Percentiles rank a stretch among this genome's conserved stretches.
Evolutionary conservation across 1,140 invertebrate genomes (phyloP).

Genomic region (Melipona quadrifasciata): DNA sequence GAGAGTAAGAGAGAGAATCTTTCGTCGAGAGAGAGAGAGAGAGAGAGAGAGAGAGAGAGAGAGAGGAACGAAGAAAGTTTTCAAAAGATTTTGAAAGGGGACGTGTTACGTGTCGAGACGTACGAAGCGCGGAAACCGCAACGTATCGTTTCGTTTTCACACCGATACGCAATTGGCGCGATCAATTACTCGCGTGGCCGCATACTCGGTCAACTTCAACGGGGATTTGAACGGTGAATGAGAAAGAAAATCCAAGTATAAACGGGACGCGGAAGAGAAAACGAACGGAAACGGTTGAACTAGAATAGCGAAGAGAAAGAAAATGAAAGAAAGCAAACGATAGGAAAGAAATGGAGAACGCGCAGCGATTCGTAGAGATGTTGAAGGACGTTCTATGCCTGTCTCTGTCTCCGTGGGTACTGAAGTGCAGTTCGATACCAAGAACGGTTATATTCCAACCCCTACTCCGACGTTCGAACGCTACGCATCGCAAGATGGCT

Average conservation of each 20-base stretch:
- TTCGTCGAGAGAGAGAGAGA: no score
- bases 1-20: no score
- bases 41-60: background rate
- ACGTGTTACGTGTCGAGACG: background rate
- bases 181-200: slow-evolving; percentile 12
- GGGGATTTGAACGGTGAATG: background rate
- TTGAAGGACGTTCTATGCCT: slow-evolving; percentile 55
- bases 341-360: slow-evolving; percentile 8
- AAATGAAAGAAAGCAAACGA: no score
- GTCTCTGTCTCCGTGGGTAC: slow-evolving; percentile 68
- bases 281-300: background rate
- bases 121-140: background rate
- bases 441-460: slow-evolving; percentile 77
- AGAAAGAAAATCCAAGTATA: no score
- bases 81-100: background rate
- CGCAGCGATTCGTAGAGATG: slow-evolving; percentile 33
- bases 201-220: background rate
- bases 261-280: no score
- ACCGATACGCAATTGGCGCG: slow-evolving; percentile 23
- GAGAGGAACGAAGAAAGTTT: background rate
- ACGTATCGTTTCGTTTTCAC: slow-evolving; percentile 17
- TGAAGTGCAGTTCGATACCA: slow-evolving; percentile 77
- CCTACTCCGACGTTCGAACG: slow-evolving; percentile 57
- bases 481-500: slow-evolving; percentile 74
- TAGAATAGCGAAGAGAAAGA: background rate